Percentiles rank a stretch among this genome's conserved stretches.
Evolutionary conservation across 2,113 vertebrate genomes (phyloP).

Genomic region (Dasyurus viverrinus): DNA sequence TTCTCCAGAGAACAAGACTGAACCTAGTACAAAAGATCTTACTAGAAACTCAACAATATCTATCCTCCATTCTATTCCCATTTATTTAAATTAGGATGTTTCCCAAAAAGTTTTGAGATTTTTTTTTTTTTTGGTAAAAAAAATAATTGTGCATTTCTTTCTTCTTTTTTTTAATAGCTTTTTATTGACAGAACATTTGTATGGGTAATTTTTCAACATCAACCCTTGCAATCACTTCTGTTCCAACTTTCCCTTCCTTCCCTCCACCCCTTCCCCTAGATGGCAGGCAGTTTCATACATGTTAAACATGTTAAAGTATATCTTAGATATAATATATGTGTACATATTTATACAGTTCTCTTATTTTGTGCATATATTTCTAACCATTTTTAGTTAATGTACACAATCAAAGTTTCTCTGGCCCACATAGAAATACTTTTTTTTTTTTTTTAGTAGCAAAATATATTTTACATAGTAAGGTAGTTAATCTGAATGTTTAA

Average conservation of each 20-base stretch:
- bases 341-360: no score
- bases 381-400: not conserved
- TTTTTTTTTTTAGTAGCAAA: not conserved
- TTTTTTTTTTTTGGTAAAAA: not conserved
- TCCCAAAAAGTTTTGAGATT: not conserved
- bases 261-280: no score
- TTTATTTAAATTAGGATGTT: not conserved
- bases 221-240: no score
- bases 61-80: not conserved
- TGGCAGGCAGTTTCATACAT: no score
- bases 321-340: no score
- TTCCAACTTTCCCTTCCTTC: no score
- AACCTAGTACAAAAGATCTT: not conserved
- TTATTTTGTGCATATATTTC: not conserved
- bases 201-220: no score
- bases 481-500: not conserved
- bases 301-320: no score
- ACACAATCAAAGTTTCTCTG: not conserved
- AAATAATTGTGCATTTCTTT: not conserved
- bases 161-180: no score
- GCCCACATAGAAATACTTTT: not conserved
- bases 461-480: not conserved
- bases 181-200: no score
- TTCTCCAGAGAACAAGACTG: no score
- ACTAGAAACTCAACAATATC: not conserved